These are phyloP conservation scores for Osmerus mordax DNA, from an alignment of 2,113 vertebrate genomes.

Conservation along the genomic window DNA sequence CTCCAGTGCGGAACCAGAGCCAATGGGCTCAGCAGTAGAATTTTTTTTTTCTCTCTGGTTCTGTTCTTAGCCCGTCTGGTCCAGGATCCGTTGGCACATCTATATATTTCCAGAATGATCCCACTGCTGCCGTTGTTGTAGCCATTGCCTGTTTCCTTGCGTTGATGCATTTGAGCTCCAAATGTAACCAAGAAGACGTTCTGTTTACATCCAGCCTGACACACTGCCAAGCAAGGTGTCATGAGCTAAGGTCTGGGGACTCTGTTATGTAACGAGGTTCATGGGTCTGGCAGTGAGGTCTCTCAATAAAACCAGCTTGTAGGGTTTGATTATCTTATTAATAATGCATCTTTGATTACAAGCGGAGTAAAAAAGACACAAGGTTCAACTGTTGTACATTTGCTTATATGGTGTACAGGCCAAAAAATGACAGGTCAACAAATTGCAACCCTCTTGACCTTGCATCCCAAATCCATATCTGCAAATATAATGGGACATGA, in stretches of 20 bases:
- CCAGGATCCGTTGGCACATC: slow-evolving; percentile 44
- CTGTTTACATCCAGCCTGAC: slow-evolving; percentile 21
- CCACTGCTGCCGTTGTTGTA: background rate
- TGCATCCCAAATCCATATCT: too few species aligned
- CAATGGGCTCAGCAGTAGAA: slow-evolving; percentile 58
- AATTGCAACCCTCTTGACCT: too few species aligned
- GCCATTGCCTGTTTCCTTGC: slow-evolving; percentile 22
- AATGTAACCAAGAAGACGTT: slow-evolving; percentile 33
- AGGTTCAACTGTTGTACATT: too few species aligned
- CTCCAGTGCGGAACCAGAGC: slow-evolving; percentile 32
- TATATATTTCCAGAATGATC: slow-evolving; percentile 44
- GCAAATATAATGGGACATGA: too few species aligned
- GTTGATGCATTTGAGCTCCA: slow-evolving; percentile 34
- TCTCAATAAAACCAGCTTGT: slow-evolving; percentile 33
- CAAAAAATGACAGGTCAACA: too few species aligned
- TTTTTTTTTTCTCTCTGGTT: slow-evolving; percentile 43
- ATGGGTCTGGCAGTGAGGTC: slow-evolving; percentile 14
- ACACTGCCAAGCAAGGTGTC: slow-evolving; percentile 9
- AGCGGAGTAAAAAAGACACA: too few species aligned
- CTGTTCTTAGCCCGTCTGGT: background rate
- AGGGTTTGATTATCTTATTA: slow-evolving; percentile 20
- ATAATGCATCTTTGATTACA: too few species aligned
- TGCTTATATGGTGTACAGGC: too few species aligned
- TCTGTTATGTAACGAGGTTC: background rate
- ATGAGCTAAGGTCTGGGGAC: background rate